Conservation (phyloP, 2,797 vertebrate species). For the Leontocebus nigricollis region DNA sequence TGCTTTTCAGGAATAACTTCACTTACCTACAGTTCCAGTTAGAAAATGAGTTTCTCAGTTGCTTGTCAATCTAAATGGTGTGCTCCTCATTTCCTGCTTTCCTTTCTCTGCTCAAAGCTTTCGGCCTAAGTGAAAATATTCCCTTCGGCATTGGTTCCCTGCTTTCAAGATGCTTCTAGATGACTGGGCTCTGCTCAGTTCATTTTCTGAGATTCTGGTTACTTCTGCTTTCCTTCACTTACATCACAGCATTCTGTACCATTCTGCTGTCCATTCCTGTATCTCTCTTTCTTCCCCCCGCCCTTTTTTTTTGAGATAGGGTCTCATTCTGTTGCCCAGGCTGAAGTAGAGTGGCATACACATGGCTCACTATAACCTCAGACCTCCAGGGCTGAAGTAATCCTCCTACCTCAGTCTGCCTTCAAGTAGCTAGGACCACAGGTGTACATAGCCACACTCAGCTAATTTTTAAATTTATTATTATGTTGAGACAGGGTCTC, state of each 20-base stretch:
- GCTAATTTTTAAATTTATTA: background rate
- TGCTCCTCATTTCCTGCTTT: background rate
- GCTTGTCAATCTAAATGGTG: background rate
- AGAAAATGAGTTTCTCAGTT: slow-evolving; percentile 16
- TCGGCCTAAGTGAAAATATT: background rate
- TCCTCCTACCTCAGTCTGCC: background rate
- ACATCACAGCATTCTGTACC: background rate
- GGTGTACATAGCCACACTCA: background rate
- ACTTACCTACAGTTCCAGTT: background rate
- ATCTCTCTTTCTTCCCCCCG: too few species aligned
- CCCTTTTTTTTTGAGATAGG: background rate
- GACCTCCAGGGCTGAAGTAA: background rate
- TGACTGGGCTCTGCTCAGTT: background rate
- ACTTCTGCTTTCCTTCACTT: background rate
- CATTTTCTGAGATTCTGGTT: background rate
- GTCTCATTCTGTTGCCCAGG: background rate
- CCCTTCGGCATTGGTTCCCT: background rate
- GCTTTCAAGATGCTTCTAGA: background rate
- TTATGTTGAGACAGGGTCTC: background rate
- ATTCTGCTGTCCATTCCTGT: background rate
- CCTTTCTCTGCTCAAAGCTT: background rate
- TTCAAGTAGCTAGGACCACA: background rate
- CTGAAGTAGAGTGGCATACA: background rate
- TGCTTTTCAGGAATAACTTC: background rate
- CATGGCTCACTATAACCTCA: background rate